Conservation (phyloP, 2,113 vertebrate species). For the Nibea coibor region DNA sequence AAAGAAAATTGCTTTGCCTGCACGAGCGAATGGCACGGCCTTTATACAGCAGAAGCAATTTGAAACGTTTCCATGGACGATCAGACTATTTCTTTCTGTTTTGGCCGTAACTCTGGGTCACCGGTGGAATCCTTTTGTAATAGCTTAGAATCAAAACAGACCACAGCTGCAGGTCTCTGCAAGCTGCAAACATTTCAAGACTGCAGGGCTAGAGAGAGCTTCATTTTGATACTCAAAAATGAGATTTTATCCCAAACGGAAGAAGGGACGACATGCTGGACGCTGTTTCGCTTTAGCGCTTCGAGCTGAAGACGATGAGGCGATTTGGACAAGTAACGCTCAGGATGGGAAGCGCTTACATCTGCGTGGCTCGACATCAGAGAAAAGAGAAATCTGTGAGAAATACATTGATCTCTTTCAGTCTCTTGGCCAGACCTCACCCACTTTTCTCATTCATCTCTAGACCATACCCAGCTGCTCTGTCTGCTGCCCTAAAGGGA, state of each 20-base stretch:
- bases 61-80: conserved; percentile 6
- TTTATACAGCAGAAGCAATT: conserved; percentile 7
- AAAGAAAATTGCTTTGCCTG: not conserved
- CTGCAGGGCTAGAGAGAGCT: not conserved
- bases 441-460: conserved; percentile 52
- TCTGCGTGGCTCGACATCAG: conserved; percentile 40
- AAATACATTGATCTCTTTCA: conserved; percentile 57
- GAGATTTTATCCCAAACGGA: not conserved
- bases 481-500: conserved; percentile 38
- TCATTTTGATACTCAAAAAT: not conserved
- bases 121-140: conserved; percentile 39
- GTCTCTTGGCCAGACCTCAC: conserved; percentile 22
- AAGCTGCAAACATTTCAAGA: conserved; percentile 13
- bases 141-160: conserved; percentile 27
- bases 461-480: conserved; percentile 53
- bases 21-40: not conserved
- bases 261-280: not conserved
- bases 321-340: not conserved
- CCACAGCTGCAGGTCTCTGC: conserved; percentile 4
- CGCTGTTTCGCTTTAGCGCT: not conserved
- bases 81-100: not conserved
- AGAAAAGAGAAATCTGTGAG: conserved; percentile 28
- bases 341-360: conserved; percentile 17
- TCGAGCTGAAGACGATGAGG: not conserved
- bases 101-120: conserved; percentile 21